Conservation (phyloP, 2,113 vertebrate genomes). For the Acanthisitta chloris region DNA sequence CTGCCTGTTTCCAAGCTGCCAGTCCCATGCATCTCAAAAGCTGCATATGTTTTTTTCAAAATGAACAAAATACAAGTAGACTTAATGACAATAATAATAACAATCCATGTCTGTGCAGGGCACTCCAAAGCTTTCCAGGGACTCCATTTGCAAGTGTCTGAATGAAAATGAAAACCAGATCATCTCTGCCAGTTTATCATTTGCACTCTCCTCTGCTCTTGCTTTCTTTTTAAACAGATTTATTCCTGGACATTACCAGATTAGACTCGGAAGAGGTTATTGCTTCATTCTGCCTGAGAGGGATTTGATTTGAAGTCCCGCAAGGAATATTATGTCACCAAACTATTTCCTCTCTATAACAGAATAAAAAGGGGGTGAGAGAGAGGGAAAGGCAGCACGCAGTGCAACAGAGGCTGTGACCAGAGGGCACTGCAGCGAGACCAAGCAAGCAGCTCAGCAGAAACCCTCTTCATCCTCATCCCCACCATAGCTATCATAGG, state of each 20-base stretch:
- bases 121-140: background rate
- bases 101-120: background rate
- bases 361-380: background rate
- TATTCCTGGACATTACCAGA: slow-evolving; percentile 1
- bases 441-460: background rate
- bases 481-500: background rate
- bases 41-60: slow-evolving; percentile 9
- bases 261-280: background rate
- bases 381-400: background rate
- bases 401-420: background rate
- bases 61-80: slow-evolving; percentile 9
- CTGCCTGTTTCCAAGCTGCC: background rate
- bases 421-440: background rate
- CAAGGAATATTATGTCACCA: background rate
- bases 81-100: background rate
- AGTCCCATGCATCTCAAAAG: background rate
- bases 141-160: background rate
- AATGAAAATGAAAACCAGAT: slow-evolving; percentile 8
- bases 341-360: slow-evolving; percentile 21
- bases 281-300: background rate
- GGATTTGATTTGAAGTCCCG: slow-evolving; percentile 40
- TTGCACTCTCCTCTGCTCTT: background rate
- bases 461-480: background rate
- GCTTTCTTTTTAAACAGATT: slow-evolving; percentile 2
- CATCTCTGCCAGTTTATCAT: background rate